Evolutionary conservation across 2,888 invertebrate genomes (phyloP).

Genomic region (Thereva nobilitata): DNA sequence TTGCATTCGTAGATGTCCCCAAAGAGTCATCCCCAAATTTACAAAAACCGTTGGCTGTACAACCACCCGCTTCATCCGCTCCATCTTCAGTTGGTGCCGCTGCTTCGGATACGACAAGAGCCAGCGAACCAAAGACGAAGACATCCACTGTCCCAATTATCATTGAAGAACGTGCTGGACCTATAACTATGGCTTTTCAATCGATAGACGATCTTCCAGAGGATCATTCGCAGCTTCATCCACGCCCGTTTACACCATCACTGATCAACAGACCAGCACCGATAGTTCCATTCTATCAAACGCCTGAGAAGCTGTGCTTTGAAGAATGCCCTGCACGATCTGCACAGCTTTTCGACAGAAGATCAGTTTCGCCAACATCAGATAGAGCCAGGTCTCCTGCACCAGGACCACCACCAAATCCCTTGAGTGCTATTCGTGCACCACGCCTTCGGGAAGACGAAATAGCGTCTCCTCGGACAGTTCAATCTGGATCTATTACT

Average conservation of each 20-base stretch:
- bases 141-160: conserved; percentile 48
- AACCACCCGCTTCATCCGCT: conserved; percentile 34
- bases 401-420: conserved; percentile 71
- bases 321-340: conserved; percentile 67
- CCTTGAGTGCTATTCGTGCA: conserved; percentile 66
- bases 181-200: conserved; percentile 68
- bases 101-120: conserved; percentile 42
- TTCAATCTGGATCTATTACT: conserved; percentile 56
- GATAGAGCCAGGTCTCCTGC: conserved; percentile 72
- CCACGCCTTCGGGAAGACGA: conserved; percentile 64
- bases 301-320: conserved; percentile 68
- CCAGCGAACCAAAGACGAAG: conserved; percentile 41
- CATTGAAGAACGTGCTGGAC: conserved; percentile 60
- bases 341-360: conserved; percentile 65
- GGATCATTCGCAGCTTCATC: conserved; percentile 52
- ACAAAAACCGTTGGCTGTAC: conserved; percentile 48
- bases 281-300: conserved; percentile 76
- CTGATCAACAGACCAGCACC: conserved; percentile 72
- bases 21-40: conserved; percentile 45
- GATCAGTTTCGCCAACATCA: conserved; percentile 70
- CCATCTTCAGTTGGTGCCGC: conserved; percentile 40
- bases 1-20: conserved; percentile 56
- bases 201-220: conserved; percentile 64
- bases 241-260: conserved; percentile 70
- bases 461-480: conserved; percentile 46